A percentile compares a stretch with the other conserved stretches of the same genome.
Evolutionary conservation across 30 jellyfish, hydroid and myxozoan species (phyloP).

Genomic region (Turritopsis dohrnii): DNA sequence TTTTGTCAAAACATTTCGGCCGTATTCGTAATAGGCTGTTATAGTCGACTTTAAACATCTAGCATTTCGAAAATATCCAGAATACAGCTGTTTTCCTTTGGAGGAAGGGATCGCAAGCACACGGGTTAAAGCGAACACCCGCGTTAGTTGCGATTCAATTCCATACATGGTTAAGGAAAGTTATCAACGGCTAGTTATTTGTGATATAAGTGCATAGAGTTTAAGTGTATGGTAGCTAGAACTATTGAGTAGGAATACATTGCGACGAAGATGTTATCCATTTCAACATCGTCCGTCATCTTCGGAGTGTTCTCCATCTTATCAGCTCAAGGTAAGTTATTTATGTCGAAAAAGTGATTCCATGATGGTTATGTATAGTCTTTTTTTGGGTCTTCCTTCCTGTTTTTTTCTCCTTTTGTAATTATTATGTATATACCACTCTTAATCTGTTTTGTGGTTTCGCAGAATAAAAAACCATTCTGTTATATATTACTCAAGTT

Average conservation of each 20-base stretch:
- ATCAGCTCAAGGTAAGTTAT: not conserved
- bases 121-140: conserved; percentile 18
- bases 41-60: not conserved
- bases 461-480: not conserved
- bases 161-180: not conserved
- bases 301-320: not conserved
- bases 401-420: not conserved
- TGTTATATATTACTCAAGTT: not conserved
- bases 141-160: conserved; percentile 21
- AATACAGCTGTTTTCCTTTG: conserved; percentile 11
- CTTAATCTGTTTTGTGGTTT: not conserved
- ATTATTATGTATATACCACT: too few relatives aligned
- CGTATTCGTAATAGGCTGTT: not conserved
- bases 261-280: not conserved
- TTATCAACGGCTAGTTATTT: not conserved
- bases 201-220: not conserved
- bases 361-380: too few relatives aligned
- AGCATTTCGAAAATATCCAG: not conserved
- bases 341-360: too few relatives aligned
- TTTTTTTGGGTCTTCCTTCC: too few relatives aligned
- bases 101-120: conserved; percentile 20
- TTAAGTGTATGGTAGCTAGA: not conserved
- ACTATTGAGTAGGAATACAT: not conserved
- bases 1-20: not conserved
- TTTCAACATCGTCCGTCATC: not conserved